Evolutionary conservation across 1,140 invertebrate species (phyloP).

Genomic region (Parasteatoda tepidariorum): DNA sequence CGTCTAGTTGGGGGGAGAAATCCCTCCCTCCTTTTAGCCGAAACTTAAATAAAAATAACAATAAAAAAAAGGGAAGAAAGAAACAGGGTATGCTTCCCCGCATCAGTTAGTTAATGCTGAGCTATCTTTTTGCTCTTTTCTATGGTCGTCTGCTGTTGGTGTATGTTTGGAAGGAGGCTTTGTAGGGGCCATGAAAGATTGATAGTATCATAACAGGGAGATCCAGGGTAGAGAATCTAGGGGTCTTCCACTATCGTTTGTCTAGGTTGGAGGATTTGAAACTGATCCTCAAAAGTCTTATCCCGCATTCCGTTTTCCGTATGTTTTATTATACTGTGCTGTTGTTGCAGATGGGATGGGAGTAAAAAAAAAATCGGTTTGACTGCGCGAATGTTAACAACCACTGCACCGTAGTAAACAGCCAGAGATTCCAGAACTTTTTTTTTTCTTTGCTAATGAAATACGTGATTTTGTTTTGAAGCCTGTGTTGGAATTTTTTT

Average conservation of each 20-base stretch:
- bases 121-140: too few species aligned
- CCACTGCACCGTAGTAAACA: too few species aligned
- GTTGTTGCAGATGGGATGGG: neutral
- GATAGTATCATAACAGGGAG: slow-evolving; percentile 49
- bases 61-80: neutral
- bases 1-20: slow-evolving; percentile 5
- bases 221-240: neutral
- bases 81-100: neutral
- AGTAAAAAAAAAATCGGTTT: too few species aligned
- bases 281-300: slow-evolving; percentile 1
- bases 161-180: neutral
- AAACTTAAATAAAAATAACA: slow-evolving; percentile 7
- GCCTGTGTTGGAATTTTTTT: too few species aligned
- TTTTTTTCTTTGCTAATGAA: too few species aligned
- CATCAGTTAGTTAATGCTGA: slow-evolving; percentile 48
- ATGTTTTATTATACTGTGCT: neutral
- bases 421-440: too few species aligned
- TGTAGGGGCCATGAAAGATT: slow-evolving; percentile 19
- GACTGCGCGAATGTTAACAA: too few species aligned
- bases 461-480: too few species aligned
- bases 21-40: slow-evolving; percentile 6
- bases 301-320: neutral
- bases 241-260: slow-evolving; percentile 6
- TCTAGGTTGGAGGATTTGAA: slow-evolving; percentile 29
- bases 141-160: neutral